Percentiles rank a stretch among this genome's conserved stretches.
Conservation (phyloP, 2,797 vertebrate species). For the Tolypeutes matacus region DNA sequence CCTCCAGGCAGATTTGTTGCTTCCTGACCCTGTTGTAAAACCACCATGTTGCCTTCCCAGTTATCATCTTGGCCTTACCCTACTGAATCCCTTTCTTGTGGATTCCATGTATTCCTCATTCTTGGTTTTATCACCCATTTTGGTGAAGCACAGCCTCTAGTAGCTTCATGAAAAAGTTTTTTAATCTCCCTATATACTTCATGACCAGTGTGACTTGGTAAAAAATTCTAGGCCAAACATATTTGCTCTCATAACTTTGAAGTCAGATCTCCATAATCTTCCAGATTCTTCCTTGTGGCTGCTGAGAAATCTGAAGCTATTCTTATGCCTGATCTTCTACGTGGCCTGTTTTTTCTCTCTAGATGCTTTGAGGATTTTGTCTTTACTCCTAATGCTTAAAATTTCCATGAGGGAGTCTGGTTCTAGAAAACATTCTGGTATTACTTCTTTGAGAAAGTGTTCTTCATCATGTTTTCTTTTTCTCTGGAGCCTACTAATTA, state of each 20-base stretch:
- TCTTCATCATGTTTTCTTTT: not conserved
- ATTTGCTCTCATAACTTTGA: not conserved
- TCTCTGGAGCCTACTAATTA: not conserved
- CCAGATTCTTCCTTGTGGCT: not conserved
- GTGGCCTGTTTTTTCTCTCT: not conserved
- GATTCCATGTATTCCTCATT: not conserved
- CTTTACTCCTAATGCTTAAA: conserved; percentile 10
- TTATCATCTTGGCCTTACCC: not conserved
- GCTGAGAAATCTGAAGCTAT: not conserved
- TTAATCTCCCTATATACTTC: not conserved
- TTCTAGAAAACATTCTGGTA: conserved; percentile 29
- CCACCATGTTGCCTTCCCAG: not conserved
- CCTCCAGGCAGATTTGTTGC: not conserved
- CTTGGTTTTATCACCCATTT: not conserved
- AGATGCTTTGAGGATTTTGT: not conserved
- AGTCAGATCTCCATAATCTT: not conserved
- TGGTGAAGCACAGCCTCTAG: not conserved
- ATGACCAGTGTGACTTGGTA: not conserved
- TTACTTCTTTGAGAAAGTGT: not conserved
- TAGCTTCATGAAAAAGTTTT: not conserved
- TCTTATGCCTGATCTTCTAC: not conserved
- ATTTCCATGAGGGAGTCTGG: not conserved
- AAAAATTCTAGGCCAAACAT: not conserved
- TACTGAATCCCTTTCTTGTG: not conserved
- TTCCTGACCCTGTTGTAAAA: not conserved